These are phyloP conservation scores for Aphelinus atriplicis DNA, from an alignment of 1,140 invertebrate genomes.

Conservation along the genomic window DNA sequence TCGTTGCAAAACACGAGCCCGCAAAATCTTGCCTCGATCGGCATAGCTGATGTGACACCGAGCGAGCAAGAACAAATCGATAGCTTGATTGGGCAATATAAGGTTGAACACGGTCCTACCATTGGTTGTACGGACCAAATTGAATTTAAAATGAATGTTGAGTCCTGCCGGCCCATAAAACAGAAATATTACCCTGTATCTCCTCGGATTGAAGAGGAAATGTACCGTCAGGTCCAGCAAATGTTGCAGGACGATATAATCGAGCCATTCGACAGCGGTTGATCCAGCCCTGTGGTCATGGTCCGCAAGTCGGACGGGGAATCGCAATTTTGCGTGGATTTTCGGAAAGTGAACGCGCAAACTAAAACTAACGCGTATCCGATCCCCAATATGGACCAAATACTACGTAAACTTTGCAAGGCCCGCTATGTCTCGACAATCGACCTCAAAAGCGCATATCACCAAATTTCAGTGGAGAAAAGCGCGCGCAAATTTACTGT, in stretches of 20 bases:
- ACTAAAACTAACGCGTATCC: slow-evolving; percentile 51
- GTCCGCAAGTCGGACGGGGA: slow-evolving; percentile 51
- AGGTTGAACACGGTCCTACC: not conserved
- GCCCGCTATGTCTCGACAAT: not conserved
- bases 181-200: slow-evolving; percentile 48
- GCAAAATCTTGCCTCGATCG: too few relatives aligned
- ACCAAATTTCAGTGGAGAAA: too few relatives aligned
- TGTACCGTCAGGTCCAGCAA: slow-evolving; percentile 36
- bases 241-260: slow-evolving; percentile 54
- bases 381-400: slow-evolving; percentile 40
- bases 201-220: not conserved
- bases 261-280: slow-evolving; percentile 53
- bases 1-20: too few relatives aligned
- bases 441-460: too few relatives aligned
- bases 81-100: too few relatives aligned
- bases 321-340: not conserved
- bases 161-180: slow-evolving; percentile 47
- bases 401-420: slow-evolving; percentile 6
- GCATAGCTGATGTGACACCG: too few relatives aligned
- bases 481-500: not conserved
- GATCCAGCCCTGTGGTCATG: slow-evolving; percentile 55
- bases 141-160: slow-evolving; percentile 52
- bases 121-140: slow-evolving; percentile 25
- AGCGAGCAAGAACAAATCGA: too few relatives aligned
- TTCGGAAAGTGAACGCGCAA: not conserved